Percentiles rank a stretch among this genome's conserved stretches.
Evolutionary conservation across 1,140 invertebrate species (phyloP).

Genomic region (Antheraea mylitta): DNA sequence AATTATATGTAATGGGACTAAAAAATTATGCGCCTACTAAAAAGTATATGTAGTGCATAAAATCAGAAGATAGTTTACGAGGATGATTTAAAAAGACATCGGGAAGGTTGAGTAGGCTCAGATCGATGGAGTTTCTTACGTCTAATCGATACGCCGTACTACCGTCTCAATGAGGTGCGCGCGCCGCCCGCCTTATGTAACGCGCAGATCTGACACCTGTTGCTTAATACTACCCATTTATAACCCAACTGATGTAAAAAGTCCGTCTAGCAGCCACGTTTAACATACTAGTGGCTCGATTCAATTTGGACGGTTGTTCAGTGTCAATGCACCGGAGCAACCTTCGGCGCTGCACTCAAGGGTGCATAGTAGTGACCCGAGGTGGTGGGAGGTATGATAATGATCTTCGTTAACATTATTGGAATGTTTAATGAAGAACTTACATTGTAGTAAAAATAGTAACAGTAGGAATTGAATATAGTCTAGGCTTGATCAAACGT

Average conservation of each 20-base stretch:
- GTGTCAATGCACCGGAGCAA: conserved; percentile 71
- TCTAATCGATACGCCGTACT: conserved; percentile 64
- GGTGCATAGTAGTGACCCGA: conserved; percentile 64
- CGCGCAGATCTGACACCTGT: conserved; percentile 66
- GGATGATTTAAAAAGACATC: conserved; percentile 52
- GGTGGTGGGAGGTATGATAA: conserved; percentile 50
- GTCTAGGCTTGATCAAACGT: background rate
- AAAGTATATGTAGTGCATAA: background rate
- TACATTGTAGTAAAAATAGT: background rate
- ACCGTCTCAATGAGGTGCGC: conserved; percentile 69
- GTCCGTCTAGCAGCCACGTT: conserved; percentile 33
- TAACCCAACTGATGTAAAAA: conserved; percentile 48
- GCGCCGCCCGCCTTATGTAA: conserved; percentile 68
- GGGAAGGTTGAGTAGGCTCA: conserved; percentile 30
- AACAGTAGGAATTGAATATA: background rate
- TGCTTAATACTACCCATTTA: conserved; percentile 67
- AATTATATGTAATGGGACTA: background rate
- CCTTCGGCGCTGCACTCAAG: conserved; percentile 72
- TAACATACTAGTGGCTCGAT: background rate
- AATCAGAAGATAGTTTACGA: conserved; percentile 27
- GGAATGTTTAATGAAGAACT: conserved; percentile 26
- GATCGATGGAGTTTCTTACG: conserved; percentile 64
- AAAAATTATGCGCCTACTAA: background rate
- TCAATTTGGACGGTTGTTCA: conserved; percentile 49
- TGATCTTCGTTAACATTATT: conserved; percentile 67